Percentiles rank a stretch among this genome's conserved stretches.
These are phyloP conservation scores for Dendroctonus valens DNA, from an alignment of 1,140 invertebrate genomes.

Conservation along the genomic window DNA sequence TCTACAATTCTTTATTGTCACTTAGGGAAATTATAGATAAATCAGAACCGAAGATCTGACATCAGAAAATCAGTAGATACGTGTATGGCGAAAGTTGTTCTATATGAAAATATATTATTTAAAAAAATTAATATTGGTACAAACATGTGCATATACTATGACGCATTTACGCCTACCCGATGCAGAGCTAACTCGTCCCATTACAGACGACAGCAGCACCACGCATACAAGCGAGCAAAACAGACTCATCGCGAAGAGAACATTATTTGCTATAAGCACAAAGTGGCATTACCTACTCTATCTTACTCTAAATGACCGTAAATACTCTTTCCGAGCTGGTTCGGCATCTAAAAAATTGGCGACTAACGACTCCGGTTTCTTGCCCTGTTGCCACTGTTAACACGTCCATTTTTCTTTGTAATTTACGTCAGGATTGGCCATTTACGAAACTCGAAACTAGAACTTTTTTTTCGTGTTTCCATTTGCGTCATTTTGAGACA, in stretches of 20 bases:
- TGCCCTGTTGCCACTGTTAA: slow-evolving; percentile 10
- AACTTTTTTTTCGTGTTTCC: too few relatives aligned
- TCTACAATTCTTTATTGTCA: too few relatives aligned
- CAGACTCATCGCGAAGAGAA: slow-evolving; percentile 15
- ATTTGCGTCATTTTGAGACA: too few relatives aligned
- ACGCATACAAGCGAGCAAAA: slow-evolving; percentile 6
- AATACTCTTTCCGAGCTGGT: slow-evolving; percentile 24
- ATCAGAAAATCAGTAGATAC: too few relatives aligned
- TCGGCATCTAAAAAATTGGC: slow-evolving; percentile 17
- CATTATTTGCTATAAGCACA: slow-evolving; percentile 18
- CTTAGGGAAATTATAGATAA: too few relatives aligned
- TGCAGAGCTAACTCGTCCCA: slow-evolving; percentile 13
- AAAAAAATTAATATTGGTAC: too few relatives aligned
- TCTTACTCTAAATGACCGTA: slow-evolving; percentile 23
- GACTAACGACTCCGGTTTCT: slow-evolving; percentile 5
- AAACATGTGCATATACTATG: neutral
- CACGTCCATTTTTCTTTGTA: neutral
- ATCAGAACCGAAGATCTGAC: too few relatives aligned
- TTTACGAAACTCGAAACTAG: neutral
- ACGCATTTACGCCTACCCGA: slow-evolving; percentile 7
- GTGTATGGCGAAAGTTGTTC: too few relatives aligned
- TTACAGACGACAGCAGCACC: slow-evolving; percentile 12
- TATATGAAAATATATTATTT: too few relatives aligned
- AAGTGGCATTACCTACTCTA: slow-evolving; percentile 24
- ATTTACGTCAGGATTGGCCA: neutral